A percentile compares a stretch with the other conserved stretches of the same genome.
Conservation (phyloP, 1,140 invertebrate species). For the Sycobia sp. region DNA sequence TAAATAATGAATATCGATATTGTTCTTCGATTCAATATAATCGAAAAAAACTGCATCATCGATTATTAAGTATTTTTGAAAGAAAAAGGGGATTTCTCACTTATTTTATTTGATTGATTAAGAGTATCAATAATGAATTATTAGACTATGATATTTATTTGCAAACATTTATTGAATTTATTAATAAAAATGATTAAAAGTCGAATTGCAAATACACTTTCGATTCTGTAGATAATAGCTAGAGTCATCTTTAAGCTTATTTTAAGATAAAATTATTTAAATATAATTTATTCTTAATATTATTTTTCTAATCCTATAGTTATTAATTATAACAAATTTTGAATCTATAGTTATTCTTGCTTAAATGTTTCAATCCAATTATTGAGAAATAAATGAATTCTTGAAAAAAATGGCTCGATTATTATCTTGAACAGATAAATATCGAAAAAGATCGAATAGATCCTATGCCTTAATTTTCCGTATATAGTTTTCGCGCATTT, state of each 20-base stretch:
- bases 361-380: too few relatives aligned
- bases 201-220: conserved; percentile 23
- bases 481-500: conserved; percentile 32
- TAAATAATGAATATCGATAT: too few relatives aligned
- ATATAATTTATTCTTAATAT: background rate
- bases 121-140: too few relatives aligned
- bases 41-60: too few relatives aligned
- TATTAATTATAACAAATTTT: too few relatives aligned
- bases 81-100: too few relatives aligned
- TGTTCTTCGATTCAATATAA: too few relatives aligned
- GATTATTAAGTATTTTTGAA: too few relatives aligned
- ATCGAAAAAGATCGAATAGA: conserved; percentile 17
- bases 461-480: conserved; percentile 18
- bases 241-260: conserved; percentile 3
- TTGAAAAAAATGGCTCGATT: too few relatives aligned
- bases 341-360: too few relatives aligned
- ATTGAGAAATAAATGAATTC: too few relatives aligned
- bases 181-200: background rate
- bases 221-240: conserved; percentile 15
- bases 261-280: background rate
- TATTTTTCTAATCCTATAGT: background rate
- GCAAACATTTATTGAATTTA: background rate
- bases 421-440: conserved; percentile 13
- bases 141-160: background rate
- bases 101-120: too few relatives aligned